Evolutionary conservation across 1,140 invertebrate genomes (phyloP), one percentile per base, ranked within the genome.

Genomic region (Venturia canescens): DNA sequence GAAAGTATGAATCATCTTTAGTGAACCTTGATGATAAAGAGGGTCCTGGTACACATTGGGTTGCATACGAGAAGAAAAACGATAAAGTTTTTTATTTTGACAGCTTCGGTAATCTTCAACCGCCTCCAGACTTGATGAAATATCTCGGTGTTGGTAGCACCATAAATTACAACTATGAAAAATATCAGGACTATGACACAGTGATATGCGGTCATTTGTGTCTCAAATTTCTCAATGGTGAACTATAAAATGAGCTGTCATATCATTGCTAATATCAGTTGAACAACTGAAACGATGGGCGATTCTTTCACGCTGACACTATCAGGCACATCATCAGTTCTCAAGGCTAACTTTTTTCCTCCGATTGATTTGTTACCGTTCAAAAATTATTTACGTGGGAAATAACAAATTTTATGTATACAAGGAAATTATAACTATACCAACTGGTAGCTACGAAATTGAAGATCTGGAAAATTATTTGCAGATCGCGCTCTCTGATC

Each of bases 331-430:
- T 82, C 80, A 11, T 83, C 82, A 21, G 34, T 83, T 57, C 63
- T 81, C 0, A 82, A 85, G 57, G 70, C 79, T 53, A 38, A 78
- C 31, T 85, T 82, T 79, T 85, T 83, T 82, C 80, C 82, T 1
- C 38, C 38, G 1, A 44, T 44, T 44, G 38, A 44, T 11, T 44
- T 44, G 11, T 44, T 13, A 44, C 38, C 38, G 38, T 44, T 9
- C 1, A 44, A 44, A 44, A 44, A 44, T 9, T 44, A 44, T 89
- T 69, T 82, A 88, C 84, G 13, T 57, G 31, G 77, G 75, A 34
- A 87, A 87, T 57, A 89, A 90, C 86, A 84, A 85, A 82, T 89
- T 91, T 84, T 86, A 90, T 79, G 82, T 88, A 75, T 84, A 82
- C 29, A 71, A 88, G 48, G 23, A 87, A 66, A 77, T 80, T 31